Conservation (phyloP, 2,888 invertebrate genomes). For the Gonocerus acuteangulatus region DNA sequence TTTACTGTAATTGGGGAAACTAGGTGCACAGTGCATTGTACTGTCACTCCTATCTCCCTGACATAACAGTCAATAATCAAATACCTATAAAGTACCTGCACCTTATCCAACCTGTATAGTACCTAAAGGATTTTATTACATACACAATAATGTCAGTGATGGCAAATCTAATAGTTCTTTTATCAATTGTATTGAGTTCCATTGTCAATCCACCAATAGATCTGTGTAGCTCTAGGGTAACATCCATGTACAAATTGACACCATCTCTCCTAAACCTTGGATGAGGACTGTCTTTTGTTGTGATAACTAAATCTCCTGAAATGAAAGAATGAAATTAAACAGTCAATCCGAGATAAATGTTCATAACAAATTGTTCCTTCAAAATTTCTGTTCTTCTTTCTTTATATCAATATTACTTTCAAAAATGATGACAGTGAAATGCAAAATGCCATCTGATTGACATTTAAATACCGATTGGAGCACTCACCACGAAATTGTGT, state of each 20-base stretch:
- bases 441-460: too few species aligned
- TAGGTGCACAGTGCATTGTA: too few species aligned
- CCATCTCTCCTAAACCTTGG: slow-evolving; percentile 57
- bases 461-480: too few species aligned
- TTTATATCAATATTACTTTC: too few species aligned
- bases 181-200: slow-evolving; percentile 61
- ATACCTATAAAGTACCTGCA: too few species aligned
- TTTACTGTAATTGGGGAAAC: too few species aligned
- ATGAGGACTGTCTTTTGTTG: slow-evolving; percentile 64
- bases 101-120: too few species aligned
- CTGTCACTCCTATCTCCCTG: too few species aligned
- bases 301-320: slow-evolving; percentile 64
- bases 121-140: slow-evolving; percentile 39
- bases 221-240: slow-evolving; percentile 57
- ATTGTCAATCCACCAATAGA: slow-evolving; percentile 63
- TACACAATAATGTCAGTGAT: slow-evolving; percentile 63
- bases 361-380: background rate
- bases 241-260: slow-evolving; percentile 57
- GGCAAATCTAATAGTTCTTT: slow-evolving; percentile 57
- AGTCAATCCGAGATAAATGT: background rate
- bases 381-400: too few species aligned
- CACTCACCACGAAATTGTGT: too few species aligned
- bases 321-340: background rate
- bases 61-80: too few species aligned
- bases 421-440: too few species aligned